phyloP scores from a whole-genome alignment of 2,888 invertebrate species.

The Notodonta ziczac region DNA sequence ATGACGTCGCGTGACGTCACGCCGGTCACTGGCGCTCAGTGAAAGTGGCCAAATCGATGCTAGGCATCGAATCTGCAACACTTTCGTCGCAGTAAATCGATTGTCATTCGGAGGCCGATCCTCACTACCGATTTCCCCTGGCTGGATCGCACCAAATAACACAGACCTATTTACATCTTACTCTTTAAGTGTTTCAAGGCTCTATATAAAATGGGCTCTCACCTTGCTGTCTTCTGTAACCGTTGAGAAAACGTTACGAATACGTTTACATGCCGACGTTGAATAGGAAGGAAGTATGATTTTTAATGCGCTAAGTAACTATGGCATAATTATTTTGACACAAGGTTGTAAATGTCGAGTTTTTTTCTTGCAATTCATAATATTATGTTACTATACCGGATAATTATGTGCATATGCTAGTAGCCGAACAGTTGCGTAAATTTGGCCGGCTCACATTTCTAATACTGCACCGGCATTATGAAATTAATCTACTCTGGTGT shows the following conservation, averaged over 20 bases:
- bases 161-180: slow-evolving; percentile 18
- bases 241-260: slow-evolving; percentile 11
- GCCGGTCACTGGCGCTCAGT: slow-evolving; percentile 60
- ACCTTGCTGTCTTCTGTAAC: slow-evolving; percentile 7
- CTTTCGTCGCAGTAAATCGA: slow-evolving; percentile 72
- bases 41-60: slow-evolving; percentile 68
- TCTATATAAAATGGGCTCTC: slow-evolving; percentile 19
- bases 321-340: slow-evolving; percentile 26
- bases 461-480: slow-evolving; percentile 30
- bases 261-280: slow-evolving; percentile 15
- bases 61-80: slow-evolving; percentile 70
- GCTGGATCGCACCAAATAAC: slow-evolving; percentile 29
- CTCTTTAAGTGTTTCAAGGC: slow-evolving; percentile 7
- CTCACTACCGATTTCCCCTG: slow-evolving; percentile 58
- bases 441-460: slow-evolving; percentile 30
- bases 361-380: slow-evolving; percentile 5
- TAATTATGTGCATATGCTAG: slow-evolving; percentile 9
- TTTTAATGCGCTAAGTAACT: slow-evolving; percentile 8
- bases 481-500: slow-evolving; percentile 35
- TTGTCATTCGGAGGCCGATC: slow-evolving; percentile 68
- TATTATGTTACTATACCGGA: slow-evolving; percentile 1
- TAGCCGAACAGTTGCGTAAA: slow-evolving; percentile 27
- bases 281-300: slow-evolving; percentile 31
- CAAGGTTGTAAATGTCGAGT: slow-evolving; percentile 20
- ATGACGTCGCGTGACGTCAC: slow-evolving; percentile 53